Conservation (phyloP, 2,113 vertebrate genomes). For the Todiramphus saurophagus region DNA sequence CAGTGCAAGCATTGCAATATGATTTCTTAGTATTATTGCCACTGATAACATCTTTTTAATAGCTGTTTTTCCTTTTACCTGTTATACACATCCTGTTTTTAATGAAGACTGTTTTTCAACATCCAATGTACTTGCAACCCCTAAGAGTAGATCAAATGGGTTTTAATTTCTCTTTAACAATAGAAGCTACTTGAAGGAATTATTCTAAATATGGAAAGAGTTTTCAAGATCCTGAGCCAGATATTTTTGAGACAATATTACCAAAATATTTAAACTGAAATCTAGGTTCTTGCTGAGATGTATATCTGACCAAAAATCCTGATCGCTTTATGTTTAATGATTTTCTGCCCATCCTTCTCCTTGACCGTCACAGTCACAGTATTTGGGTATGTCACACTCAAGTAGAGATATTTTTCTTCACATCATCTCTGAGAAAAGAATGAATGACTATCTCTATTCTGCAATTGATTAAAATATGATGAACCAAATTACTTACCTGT, state of each 20-base stretch:
- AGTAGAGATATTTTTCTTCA: not conserved
- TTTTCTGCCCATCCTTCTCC: not conserved
- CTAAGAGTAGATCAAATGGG: not conserved
- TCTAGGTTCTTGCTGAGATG: accelerated
- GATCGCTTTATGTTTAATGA: not conserved
- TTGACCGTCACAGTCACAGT: not conserved
- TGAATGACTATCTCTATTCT: not conserved
- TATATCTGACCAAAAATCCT: not conserved
- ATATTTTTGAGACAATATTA: not conserved
- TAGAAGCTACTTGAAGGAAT: not conserved
- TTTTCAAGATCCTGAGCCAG: not conserved
- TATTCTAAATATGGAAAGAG: not conserved
- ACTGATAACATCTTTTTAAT: not conserved
- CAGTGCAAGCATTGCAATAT: not conserved
- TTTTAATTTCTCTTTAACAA: not conserved
- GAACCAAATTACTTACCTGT: not conserved
- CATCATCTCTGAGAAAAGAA: not conserved
- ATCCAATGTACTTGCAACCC: not conserved
- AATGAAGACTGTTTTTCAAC: not conserved
- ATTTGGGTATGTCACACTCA: not conserved
- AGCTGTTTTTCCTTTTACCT: not conserved
- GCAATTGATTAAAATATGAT: not conserved
- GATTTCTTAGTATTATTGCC: not conserved
- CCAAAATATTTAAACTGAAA: not conserved
- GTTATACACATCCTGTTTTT: not conserved